Evolutionary conservation across 2,888 invertebrate genomes (phyloP), one percentile per base, ranked within the genome.

Genomic region (Timema podura): DNA sequence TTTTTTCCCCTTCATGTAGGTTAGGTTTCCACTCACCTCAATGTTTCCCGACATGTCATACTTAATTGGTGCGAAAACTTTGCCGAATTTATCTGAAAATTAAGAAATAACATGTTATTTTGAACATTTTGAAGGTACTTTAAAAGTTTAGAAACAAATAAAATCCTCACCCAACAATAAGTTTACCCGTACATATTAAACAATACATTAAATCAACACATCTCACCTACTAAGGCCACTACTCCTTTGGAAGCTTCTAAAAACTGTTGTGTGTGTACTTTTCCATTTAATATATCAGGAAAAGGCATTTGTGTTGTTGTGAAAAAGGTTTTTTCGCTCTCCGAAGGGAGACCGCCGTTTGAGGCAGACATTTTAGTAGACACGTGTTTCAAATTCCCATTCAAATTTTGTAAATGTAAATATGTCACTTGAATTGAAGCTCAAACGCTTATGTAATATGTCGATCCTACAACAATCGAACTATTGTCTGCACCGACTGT

Each of bases 31-130:
- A n/a, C n/a, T n/a, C n/a, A 91, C 92, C 79, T 87, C 85, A 75
- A 92, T 88, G 80, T 92, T 92, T 76, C 89, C 89, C 81, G 87
- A 86, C 87, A 93, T 90, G 77, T 93, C 92, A 80, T 86, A 86
- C 76, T 88, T 89, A 57, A 92, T 88, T 46, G 91, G 90, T 64
- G 87, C 83, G 80, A 92, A 91, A 15, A 88, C 82, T 80, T 87
- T 89, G 67, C 92, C 92, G 78, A 92, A 87, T 75, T 86, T 85
- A 77, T 91, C 92, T 91, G 83, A 64, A 64, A 13, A 61, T 9
- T 11, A 6, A 45, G 47, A 67, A 59, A 15, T 45, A 66, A 15
- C 61, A 71, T 68, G 48, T 48, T 45, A 61, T 16, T 64, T 66
- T 68, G 51, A 65, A 15, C 51, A 49, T 64, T n/a, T 64, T 71